Evolutionary conservation across 2,797 vertebrate genomes (phyloP), one percentile per base, ranked within the genome.

Genomic region (Gymnoscopelus braueri): DNA sequence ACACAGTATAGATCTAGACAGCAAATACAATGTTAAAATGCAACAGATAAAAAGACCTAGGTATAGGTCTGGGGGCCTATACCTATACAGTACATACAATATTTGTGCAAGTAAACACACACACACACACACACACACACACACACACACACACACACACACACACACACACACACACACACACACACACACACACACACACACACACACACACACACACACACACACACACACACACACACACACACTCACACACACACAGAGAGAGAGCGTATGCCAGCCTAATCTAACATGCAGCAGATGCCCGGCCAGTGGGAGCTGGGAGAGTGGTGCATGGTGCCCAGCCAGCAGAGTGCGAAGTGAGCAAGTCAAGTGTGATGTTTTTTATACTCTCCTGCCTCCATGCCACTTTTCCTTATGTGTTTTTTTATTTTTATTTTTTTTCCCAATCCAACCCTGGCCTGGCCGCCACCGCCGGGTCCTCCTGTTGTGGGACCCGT

Each of bases 401-500:
- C 39, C 80, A 69, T 90, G 89, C 82, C 87, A 88, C 80, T 89
- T 90, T 83, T 89, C 81, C 88, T 87, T 83, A 80, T 65, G 58
- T 52, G 85, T 91, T 89, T 86, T 86, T 86, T 80, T 72, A n/a
- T n/a, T n/a, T n/a, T n/a, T n/a, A n/a, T 6, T 39, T 39, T 8
- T 15, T 6, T 19, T 19, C 19, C 19, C 44, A 39, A 62, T 61
- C 49, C 65, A 51, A 2, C 32, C 4, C 83, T 87, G 89, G 84
- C 83, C 77, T 82, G 85, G 83, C 86, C 74, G 39, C 7, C 7
- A 6, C 7, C 7, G 39, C 7, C 0, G 39, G 39, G 39, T 6
- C 19, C 19, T 89, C 80, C 86, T 85, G 83, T 89, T 89, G 88
- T 86, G 91, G 91, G 39, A 44, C 88, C 90, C 76, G 84, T 88